These are phyloP conservation scores for Sepiola atlantica DNA, from an alignment of 2,888 invertebrate genomes.

Conservation along the genomic window DNA sequence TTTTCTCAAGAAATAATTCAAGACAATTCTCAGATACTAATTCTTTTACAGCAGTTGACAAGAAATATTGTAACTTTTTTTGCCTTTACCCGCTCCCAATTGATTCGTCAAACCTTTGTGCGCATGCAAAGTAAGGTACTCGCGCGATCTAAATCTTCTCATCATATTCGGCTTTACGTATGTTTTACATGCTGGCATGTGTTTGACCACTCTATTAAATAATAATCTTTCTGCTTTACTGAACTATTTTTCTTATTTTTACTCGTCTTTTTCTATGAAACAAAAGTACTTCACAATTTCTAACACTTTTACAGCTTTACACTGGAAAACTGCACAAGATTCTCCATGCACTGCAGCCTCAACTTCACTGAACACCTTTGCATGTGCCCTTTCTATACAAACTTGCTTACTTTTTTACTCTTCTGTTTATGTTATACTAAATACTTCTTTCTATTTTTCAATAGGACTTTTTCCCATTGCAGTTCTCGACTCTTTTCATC, in stretches of 20 bases:
- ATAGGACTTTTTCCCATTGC: background rate
- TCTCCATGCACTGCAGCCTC: background rate
- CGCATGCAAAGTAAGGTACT: background rate
- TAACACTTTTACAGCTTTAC: no score
- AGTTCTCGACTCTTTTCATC: no score
- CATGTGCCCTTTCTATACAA: background rate
- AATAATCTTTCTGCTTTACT: background rate
- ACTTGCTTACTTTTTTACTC: background rate
- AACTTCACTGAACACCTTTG: background rate
- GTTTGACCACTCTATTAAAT: background rate
- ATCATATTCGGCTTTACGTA: background rate
- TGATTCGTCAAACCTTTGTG: background rate
- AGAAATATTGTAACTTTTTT: no score
- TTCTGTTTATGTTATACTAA: background rate
- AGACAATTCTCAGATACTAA: background rate
- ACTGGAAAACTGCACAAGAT: background rate
- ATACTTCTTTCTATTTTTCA: background rate
- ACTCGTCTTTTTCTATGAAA: background rate
- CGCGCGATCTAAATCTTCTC: background rate
- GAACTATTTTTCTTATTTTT: background rate
- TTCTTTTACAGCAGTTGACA: background rate
- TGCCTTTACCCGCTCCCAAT: background rate
- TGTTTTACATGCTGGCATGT: background rate
- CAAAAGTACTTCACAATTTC: background rate
- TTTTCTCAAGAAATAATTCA: background rate